These are phyloP conservation scores for Hypena proboscidalis DNA, from an alignment of 2,888 invertebrate genomes.

Conservation along the genomic window DNA sequence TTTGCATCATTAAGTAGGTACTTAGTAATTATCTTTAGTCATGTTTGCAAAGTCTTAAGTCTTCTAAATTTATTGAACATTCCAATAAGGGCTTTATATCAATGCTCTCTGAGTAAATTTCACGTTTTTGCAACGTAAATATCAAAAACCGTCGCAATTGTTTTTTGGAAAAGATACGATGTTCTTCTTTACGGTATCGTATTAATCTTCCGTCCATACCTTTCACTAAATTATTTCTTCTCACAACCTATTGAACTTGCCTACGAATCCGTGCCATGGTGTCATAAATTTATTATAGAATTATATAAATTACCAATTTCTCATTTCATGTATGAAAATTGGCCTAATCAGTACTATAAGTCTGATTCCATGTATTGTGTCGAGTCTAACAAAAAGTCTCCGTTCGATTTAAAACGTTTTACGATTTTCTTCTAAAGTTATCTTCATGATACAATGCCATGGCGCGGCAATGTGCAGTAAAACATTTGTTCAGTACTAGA, in stretches of 20 bases:
- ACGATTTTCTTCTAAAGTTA: constrained; percentile 13
- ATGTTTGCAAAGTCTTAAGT: constrained; percentile 29
- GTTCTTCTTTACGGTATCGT: constrained; percentile 18
- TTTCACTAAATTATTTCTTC: constrained; percentile 20
- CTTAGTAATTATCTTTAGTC: constrained; percentile 32
- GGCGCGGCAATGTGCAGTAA: constrained; percentile 23
- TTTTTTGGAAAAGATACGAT: constrained; percentile 25
- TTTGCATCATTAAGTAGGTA: constrained; percentile 35
- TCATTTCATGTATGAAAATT: constrained; percentile 29
- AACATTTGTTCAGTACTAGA: constrained; percentile 14
- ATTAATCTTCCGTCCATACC: constrained; percentile 40
- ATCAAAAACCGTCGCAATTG: constrained; percentile 13
- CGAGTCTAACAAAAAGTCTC: constrained; percentile 10
- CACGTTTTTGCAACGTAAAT: constrained; percentile 25
- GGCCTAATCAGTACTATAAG: constrained; percentile 34
- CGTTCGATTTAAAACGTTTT: constrained; percentile 11
- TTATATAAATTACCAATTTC: constrained; percentile 29
- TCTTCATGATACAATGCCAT: constrained; percentile 24
- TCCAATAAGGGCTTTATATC: constrained; percentile 42
- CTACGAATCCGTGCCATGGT: constrained; percentile 32
- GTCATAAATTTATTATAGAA: constrained; percentile 17
- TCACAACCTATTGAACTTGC: constrained; percentile 20
- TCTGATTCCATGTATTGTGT: constrained; percentile 26
- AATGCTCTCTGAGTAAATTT: constrained; percentile 29
- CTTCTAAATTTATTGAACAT: constrained; percentile 38